Base-by-base conservation (phyloP, 2,888 invertebrate species). In the Agrilus cyanescens region DNA sequence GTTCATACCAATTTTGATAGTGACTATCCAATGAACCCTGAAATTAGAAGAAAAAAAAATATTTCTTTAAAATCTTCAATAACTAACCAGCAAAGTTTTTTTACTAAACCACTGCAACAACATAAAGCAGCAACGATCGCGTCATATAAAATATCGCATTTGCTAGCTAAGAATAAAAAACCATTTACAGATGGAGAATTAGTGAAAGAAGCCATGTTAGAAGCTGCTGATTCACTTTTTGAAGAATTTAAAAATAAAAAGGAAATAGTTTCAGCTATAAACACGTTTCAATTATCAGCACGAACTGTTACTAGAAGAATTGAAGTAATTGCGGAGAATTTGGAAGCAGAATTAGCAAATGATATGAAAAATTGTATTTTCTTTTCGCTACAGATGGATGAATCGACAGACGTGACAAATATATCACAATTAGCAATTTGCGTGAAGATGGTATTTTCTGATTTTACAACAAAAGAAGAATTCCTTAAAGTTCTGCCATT, bases 241-340 rank as follows among this genome's bases (percentile, higher is more conserved):
- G 38, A 33, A 15, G 44, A 37, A 30, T 53, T 53, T 47, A 43
- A 40, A 38, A 52, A 52, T 33, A 52, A 53, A 50, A 40, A 36
- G 29, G 52, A 55, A 45, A 54, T 55, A 42, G 39, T 54, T 20
- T 51, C 50, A 46, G 50, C 51, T 40, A 55, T 54, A 45, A 49
- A 55, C 38, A 43, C 46, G 33, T 42, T 55, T 18, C 55, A 55
- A 46, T 51, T 55, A 43, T 55, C 56, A 46, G 41, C 34, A 29
- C 37, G 30, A 30, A 51, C 49, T 41, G 49, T 53, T n/a, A n/a
- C n/a, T n/a, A 53, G 47, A 31, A 47, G 51, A 46, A 44, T 47
- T 32, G 34, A 47, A 33, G 40, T 37, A 35, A 48, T 50, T 38
- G 32, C 42, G 16, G 25, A 37, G 37, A 16, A 50, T 41, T 15